phyloP scores from a whole-genome alignment of 2,797 vertebrate genomes.

The Poecile montanus region DNA sequence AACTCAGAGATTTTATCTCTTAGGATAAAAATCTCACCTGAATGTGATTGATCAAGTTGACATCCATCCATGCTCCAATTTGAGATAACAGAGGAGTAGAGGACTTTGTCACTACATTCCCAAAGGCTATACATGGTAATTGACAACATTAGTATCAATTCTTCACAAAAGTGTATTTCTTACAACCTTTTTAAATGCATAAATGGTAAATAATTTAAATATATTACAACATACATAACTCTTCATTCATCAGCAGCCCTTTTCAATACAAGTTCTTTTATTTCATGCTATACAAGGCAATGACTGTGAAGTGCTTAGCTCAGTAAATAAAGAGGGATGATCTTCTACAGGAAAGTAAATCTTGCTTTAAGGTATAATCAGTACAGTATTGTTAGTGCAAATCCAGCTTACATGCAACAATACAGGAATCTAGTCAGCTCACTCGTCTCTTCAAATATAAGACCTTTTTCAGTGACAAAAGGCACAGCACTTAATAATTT shows the following conservation, averaged over 20 bases:
- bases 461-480: neutral
- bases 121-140: constrained; percentile 17
- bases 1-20: neutral
- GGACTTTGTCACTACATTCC: neutral
- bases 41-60: neutral
- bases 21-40: neutral
- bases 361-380: constrained; percentile 49
- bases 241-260: constrained; percentile 1
- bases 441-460: neutral
- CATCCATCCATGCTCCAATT: neutral
- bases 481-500: neutral
- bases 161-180: neutral
- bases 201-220: constrained; percentile 17
- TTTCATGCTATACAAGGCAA: constrained; percentile 14
- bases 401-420: constrained; percentile 28
- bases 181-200: constrained; percentile 10
- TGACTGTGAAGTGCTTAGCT: neutral
- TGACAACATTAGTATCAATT: neutral
- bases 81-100: neutral
- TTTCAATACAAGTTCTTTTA: neutral
- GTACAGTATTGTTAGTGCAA: constrained; percentile 7
- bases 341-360: constrained; percentile 41
- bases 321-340: constrained; percentile 52
- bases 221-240: neutral
- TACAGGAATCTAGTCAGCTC: neutral